Conservation (phyloP, 2,888 invertebrate species). For the Cantharis lateralis region DNA sequence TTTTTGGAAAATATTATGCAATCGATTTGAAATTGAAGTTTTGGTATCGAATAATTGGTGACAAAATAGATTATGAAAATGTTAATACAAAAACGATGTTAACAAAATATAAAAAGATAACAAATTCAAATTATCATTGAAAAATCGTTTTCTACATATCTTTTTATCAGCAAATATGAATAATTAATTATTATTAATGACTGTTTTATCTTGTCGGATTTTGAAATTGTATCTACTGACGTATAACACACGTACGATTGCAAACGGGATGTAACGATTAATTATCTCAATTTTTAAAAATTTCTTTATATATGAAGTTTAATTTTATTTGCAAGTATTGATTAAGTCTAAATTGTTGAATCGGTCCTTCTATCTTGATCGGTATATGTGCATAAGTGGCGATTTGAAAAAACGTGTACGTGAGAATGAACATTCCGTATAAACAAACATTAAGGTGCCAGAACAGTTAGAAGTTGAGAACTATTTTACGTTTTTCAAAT, state of each 20-base stretch:
- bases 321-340: background rate
- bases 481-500: background rate
- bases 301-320: background rate
- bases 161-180: background rate
- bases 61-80: background rate
- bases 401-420: background rate
- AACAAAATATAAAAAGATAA: background rate
- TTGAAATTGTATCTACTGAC: background rate
- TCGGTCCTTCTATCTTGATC: background rate
- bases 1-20: background rate
- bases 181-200: conserved; percentile 1
- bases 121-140: background rate
- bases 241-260: background rate
- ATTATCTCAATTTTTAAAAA: background rate
- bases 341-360: background rate
- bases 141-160: background rate
- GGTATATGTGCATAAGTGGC: background rate
- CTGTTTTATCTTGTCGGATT: background rate
- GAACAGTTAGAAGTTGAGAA: background rate
- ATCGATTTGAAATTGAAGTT: background rate
- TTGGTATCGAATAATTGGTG: background rate
- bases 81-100: background rate
- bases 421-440: background rate
- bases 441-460: background rate
- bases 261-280: background rate